These are phyloP conservation scores for Oscheius sp. DNA, from an alignment of 2,888 invertebrate genomes.

Conservation along the genomic window DNA sequence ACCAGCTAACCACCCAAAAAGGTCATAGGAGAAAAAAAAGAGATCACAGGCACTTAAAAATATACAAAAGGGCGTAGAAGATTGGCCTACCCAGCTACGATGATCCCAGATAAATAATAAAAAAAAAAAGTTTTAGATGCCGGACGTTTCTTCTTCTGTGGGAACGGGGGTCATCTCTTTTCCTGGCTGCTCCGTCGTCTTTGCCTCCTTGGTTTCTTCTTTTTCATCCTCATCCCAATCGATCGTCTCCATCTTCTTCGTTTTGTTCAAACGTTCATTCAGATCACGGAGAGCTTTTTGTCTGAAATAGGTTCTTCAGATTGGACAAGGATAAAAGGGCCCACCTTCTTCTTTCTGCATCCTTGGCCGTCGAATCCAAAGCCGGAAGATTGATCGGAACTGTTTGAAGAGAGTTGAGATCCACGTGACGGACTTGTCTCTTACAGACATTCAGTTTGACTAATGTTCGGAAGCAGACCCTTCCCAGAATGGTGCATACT, in stretches of 20 bases:
- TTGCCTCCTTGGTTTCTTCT: slow-evolving; percentile 22
- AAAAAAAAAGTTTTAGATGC: background rate
- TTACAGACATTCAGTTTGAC: slow-evolving; percentile 61
- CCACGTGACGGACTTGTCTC: slow-evolving; percentile 61
- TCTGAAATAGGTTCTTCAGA: slow-evolving; percentile 38
- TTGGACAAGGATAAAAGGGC: slow-evolving; percentile 12
- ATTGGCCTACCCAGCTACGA: background rate
- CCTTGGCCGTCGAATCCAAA: slow-evolving; percentile 51
- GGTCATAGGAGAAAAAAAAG: background rate
- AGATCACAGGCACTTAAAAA: background rate
- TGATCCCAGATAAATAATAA: background rate
- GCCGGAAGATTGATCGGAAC: slow-evolving; percentile 53
- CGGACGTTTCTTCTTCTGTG: background rate
- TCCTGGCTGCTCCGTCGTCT: background rate
- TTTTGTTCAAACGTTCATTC: slow-evolving; percentile 64
- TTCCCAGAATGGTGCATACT: slow-evolving; percentile 57
- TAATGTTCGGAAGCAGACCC: slow-evolving; percentile 55
- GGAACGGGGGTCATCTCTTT: background rate
- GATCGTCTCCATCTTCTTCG: slow-evolving; percentile 43
- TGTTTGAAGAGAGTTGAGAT: slow-evolving; percentile 59
- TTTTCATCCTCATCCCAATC: slow-evolving; percentile 53
- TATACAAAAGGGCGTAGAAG: background rate
- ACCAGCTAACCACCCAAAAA: slow-evolving; percentile 2
- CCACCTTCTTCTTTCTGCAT: slow-evolving; percentile 55
- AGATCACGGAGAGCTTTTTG: slow-evolving; percentile 61